Conservation (phyloP, 2,113 vertebrate genomes). For the Columba livia region DNA sequence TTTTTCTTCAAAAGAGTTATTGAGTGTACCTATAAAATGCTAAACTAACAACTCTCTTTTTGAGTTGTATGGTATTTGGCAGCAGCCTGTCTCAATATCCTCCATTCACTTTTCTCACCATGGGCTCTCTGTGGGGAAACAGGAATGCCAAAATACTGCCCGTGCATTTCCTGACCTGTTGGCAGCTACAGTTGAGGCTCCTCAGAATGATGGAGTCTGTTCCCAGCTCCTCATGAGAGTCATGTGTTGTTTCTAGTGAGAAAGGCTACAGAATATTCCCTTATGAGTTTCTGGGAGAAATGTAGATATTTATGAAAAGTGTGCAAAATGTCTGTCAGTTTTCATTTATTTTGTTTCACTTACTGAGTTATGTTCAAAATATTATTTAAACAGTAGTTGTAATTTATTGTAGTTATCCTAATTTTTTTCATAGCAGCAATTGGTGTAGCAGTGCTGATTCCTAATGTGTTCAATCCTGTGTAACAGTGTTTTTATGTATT, state of each 20-base stretch:
- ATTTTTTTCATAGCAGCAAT: neutral
- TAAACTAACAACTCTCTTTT: neutral
- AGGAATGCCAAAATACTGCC: neutral
- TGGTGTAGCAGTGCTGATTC: neutral
- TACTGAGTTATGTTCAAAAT: neutral
- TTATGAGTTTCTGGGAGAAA: neutral
- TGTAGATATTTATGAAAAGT: neutral
- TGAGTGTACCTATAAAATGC: neutral
- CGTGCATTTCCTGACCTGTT: neutral
- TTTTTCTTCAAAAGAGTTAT: neutral
- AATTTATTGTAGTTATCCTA: neutral
- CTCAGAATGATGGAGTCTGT: neutral
- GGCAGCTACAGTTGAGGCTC: neutral
- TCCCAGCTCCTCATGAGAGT: neutral
- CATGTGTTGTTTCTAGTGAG: neutral
- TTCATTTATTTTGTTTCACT: neutral
- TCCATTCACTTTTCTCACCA: neutral
- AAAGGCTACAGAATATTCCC: neutral
- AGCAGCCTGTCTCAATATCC: neutral
- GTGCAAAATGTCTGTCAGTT: neutral
- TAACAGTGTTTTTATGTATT: neutral
- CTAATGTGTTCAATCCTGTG: neutral
- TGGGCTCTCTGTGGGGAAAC: neutral
- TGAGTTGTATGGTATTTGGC: neutral
- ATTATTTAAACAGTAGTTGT: neutral